These are phyloP conservation scores for Nezara viridula DNA, from an alignment of 2,888 invertebrate species.

Conservation along the genomic window DNA sequence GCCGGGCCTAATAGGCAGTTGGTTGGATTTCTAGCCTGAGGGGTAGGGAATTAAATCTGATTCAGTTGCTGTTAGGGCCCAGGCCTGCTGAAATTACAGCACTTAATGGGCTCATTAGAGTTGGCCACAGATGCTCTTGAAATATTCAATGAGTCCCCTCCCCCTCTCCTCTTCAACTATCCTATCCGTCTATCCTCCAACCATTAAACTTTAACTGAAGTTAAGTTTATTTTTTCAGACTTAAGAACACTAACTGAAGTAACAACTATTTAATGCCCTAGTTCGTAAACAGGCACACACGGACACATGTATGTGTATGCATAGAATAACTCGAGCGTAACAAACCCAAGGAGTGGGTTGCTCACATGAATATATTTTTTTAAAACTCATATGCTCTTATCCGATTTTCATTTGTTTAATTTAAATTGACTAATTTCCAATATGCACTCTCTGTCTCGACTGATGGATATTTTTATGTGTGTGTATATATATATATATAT, in stretches of 20 bases:
- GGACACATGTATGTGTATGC: no score
- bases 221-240: neutral
- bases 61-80: constrained; percentile 25
- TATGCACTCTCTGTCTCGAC: no score
- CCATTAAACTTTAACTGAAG: neutral
- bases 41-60: constrained; percentile 47
- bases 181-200: neutral
- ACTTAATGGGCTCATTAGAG: constrained; percentile 54
- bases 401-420: no score
- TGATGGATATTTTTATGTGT: no score
- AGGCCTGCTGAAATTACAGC: constrained; percentile 20
- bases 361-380: no score
- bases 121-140: constrained; percentile 54
- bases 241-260: neutral
- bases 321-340: no score
- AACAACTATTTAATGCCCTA: neutral
- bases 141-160: constrained; percentile 52
- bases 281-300: no score
- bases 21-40: constrained; percentile 24
- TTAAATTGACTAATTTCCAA: no score
- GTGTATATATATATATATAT: no score
- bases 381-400: no score
- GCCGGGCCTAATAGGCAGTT: constrained; percentile 19
- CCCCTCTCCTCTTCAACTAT: no score
- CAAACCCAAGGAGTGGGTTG: no score